Evolutionary conservation across 2,888 invertebrate species (phyloP).

Genomic region (Chrysina gloriosa): DNA sequence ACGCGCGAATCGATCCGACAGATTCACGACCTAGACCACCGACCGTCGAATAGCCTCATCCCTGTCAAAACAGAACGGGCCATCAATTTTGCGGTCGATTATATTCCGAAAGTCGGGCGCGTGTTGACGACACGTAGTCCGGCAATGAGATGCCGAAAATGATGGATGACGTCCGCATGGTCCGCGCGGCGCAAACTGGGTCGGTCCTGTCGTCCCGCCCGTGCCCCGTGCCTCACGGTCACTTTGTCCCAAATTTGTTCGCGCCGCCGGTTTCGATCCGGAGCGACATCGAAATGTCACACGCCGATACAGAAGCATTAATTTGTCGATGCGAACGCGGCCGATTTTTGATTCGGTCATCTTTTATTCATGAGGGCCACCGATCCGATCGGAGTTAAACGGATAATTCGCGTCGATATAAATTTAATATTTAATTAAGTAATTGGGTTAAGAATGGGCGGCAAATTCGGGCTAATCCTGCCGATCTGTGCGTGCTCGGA

Average conservation of each 20-base stretch:
- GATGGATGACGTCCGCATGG: slow-evolving; percentile 23
- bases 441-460: neutral
- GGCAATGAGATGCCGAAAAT: slow-evolving; percentile 20
- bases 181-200: slow-evolving; percentile 12
- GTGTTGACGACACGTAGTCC: slow-evolving; percentile 16
- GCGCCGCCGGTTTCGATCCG: too few species aligned
- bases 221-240: neutral
- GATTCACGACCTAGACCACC: slow-evolving; percentile 15
- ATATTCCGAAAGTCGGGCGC: slow-evolving; percentile 26
- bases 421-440: neutral
- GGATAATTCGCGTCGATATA: neutral
- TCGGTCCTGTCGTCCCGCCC: neutral
- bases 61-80: slow-evolving; percentile 23
- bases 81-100: slow-evolving; percentile 35
- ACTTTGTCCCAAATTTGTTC: slow-evolving; percentile 32
- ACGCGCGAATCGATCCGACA: too few species aligned
- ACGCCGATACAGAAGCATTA: slow-evolving; percentile 15
- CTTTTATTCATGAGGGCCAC: slow-evolving; percentile 2
- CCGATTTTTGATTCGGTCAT: neutral
- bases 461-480: neutral
- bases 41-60: slow-evolving; percentile 3
- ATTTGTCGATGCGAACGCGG: slow-evolving; percentile 19
- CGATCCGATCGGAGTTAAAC: neutral
- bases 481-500: neutral
- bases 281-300: slow-evolving; percentile 15